Conservation (phyloP, 2,888 invertebrate genomes). For the Agonum fuliginosum region DNA sequence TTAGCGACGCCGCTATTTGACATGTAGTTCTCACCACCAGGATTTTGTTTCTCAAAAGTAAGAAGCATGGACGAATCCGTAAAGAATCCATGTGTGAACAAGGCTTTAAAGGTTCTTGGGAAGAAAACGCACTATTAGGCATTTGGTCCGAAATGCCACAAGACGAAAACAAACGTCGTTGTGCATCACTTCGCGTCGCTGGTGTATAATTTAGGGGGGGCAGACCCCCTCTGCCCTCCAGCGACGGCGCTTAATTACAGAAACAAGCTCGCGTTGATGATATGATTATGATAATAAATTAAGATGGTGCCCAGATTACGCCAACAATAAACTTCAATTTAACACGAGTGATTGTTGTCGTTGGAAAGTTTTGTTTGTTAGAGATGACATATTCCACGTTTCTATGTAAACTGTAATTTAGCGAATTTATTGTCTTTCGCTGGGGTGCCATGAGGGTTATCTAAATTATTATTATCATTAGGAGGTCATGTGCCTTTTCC, state of each 20-base stretch:
- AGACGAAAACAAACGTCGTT: no score
- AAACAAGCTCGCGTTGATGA: constrained; percentile 45
- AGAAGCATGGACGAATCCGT: no score
- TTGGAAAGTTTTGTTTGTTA: constrained; percentile 19
- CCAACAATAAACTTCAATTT: constrained; percentile 43
- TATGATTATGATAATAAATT: constrained; percentile 55
- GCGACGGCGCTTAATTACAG: constrained; percentile 36
- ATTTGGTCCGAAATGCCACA: no score
- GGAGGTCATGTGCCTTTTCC: constrained; percentile 7
- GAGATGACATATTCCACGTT: constrained; percentile 12
- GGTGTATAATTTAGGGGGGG: constrained; percentile 38
- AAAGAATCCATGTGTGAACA: no score
- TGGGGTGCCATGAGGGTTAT: not conserved
- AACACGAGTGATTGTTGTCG: constrained; percentile 36
- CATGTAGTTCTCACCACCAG: no score
- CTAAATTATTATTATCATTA: not conserved
- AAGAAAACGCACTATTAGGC: no score
- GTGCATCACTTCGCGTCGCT: constrained; percentile 28
- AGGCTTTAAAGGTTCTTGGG: no score
- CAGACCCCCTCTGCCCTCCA: not conserved
- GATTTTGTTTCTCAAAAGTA: no score
- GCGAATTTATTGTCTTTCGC: constrained; percentile 7
- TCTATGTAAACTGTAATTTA: constrained; percentile 19
- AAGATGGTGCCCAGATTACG: constrained; percentile 44
- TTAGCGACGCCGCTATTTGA: no score